These are phyloP conservation scores for Cladopsammia gracilis DNA, from an alignment of 64 coral and sea anemone genomes.

Conservation along the genomic window DNA sequence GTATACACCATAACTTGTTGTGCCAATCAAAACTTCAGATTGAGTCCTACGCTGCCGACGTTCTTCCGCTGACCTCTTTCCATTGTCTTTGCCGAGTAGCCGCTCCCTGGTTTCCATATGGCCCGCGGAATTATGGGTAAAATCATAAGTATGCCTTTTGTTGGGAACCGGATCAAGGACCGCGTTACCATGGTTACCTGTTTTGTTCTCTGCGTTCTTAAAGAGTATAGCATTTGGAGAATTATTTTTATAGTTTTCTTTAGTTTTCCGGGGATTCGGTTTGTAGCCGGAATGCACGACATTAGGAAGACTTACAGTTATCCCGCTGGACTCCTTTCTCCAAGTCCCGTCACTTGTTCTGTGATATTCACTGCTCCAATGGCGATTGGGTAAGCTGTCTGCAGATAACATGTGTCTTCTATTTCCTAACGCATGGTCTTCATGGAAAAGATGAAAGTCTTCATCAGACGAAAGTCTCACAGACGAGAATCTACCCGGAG, in stretches of 20 bases:
- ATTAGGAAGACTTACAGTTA: slow-evolving; percentile 14
- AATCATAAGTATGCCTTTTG: slow-evolving; percentile 36
- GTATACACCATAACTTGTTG: neutral
- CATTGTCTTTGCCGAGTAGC: neutral
- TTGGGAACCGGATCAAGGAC: neutral
- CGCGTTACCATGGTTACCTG: neutral
- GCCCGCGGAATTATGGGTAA: neutral
- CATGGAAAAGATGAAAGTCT: neutral
- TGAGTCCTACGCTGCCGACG: neutral
- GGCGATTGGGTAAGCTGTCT: slow-evolving; percentile 7
- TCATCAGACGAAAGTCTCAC: slow-evolving; percentile 65
- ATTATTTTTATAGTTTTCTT: neutral
- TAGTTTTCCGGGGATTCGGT: neutral
- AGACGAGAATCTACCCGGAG: slow-evolving; percentile 83
- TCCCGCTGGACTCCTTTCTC: neutral
- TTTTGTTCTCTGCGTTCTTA: neutral
- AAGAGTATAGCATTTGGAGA: neutral
- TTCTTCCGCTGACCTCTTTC: neutral
- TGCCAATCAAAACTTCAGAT: slow-evolving; percentile 19
- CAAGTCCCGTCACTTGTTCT: neutral
- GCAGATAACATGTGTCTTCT: slow-evolving; percentile 2
- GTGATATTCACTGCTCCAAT: neutral
- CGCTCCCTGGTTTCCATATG: neutral
- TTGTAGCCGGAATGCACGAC: slow-evolving; percentile 12
- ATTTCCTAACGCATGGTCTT: neutral